These are phyloP conservation scores for Metaphire vulgaris DNA, from an alignment of 1,140 invertebrate genomes.

Conservation along the genomic window DNA sequence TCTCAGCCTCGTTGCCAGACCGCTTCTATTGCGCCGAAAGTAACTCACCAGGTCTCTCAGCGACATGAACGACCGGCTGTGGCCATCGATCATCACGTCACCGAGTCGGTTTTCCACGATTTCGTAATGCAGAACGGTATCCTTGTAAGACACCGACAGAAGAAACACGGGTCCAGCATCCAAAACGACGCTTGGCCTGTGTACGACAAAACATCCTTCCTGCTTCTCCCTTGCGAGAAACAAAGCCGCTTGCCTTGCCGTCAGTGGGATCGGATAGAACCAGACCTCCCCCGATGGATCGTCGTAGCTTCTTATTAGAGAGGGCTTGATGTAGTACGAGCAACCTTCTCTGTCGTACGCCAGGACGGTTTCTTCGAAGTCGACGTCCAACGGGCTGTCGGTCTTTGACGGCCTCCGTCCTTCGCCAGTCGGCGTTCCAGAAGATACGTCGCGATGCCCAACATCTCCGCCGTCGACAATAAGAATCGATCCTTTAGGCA, in stretches of 20 bases:
- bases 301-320: conserved; percentile 21
- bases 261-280: conserved; percentile 27
- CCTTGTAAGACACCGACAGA: conserved; percentile 24
- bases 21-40: conserved; percentile 21
- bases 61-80: conserved; percentile 25
- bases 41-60: conserved; percentile 23
- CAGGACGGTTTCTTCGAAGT: conserved; percentile 7
- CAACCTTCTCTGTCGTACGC: conserved; percentile 21
- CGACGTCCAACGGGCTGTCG: not conserved
- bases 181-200: not conserved
- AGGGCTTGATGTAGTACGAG: conserved; percentile 22
- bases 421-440: not conserved
- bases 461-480: not conserved
- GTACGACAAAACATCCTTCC: conserved; percentile 30
- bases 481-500: conserved; percentile 13
- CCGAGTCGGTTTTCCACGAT: conserved; percentile 20
- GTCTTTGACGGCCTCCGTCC: not conserved
- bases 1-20: conserved; percentile 22
- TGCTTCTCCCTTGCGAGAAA: conserved; percentile 26
- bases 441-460: not conserved
- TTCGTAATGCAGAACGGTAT: conserved; percentile 24
- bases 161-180: conserved; percentile 12
- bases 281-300: conserved; percentile 26
- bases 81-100: conserved; percentile 27
- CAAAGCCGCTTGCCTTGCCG: conserved; percentile 23